Evolutionary conservation across 2,888 invertebrate genomes (phyloP).

Genomic region (Meloe dianella): DNA sequence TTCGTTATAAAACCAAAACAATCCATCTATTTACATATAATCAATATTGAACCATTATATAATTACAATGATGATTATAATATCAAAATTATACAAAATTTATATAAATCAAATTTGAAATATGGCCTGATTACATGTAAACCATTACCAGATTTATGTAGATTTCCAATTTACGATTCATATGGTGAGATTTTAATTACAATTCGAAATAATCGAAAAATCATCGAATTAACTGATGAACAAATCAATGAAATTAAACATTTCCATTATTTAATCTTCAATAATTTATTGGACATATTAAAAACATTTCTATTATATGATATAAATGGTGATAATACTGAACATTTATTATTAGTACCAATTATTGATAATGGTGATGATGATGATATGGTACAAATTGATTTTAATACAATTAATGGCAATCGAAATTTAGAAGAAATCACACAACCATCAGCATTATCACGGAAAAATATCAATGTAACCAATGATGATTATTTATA

Average conservation of each 20-base stretch:
- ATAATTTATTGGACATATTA: constrained; percentile 69
- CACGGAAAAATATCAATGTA: constrained; percentile 63
- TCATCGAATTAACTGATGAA: constrained; percentile 57
- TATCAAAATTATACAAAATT: constrained; percentile 63
- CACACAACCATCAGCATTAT: constrained; percentile 59
- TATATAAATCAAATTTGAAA: constrained; percentile 62
- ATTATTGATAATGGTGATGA: constrained; percentile 37
- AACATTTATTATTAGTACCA: constrained; percentile 61
- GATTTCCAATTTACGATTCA: constrained; percentile 77
- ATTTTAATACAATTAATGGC: constrained; percentile 66
- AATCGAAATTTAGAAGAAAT: constrained; percentile 59
- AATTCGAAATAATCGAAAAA: constrained; percentile 62
- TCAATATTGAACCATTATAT: constrained; percentile 65
- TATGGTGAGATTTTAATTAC: constrained; percentile 66
- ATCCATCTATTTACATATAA: constrained; percentile 64
- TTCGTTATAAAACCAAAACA: constrained; percentile 58
- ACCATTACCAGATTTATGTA: constrained; percentile 66
- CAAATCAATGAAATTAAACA: constrained; percentile 64
- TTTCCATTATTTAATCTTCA: constrained; percentile 80
- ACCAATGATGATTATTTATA: constrained; percentile 69
- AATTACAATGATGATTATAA: constrained; percentile 58
- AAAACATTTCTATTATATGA: constrained; percentile 66
- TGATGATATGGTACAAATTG: constrained; percentile 62
- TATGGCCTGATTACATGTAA: constrained; percentile 72
- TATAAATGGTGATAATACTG: constrained; percentile 61